Percentiles rank a stretch among this genome's conserved stretches.
phyloP scores from a whole-genome alignment of 1,140 invertebrate genomes.

The Adelges cooleyi region DNA sequence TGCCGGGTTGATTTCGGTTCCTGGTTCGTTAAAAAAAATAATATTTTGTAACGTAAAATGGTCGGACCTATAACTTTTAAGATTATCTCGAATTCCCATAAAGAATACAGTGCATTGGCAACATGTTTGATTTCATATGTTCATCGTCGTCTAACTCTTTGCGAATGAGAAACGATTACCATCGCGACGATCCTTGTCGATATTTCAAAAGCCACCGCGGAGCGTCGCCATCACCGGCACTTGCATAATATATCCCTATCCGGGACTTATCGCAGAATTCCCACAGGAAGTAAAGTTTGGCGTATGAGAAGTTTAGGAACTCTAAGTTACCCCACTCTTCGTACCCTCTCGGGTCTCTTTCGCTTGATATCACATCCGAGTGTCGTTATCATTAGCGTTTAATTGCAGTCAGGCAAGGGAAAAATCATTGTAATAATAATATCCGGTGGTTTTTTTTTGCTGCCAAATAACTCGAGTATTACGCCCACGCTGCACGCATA shows the following conservation, averaged over 20 bases:
- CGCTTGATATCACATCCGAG: slow-evolving; percentile 27
- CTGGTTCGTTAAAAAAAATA: background rate
- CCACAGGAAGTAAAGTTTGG: slow-evolving; percentile 18
- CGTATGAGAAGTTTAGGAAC: slow-evolving; percentile 18
- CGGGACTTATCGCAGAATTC: slow-evolving; percentile 22
- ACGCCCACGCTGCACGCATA: background rate
- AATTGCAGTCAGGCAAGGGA: background rate
- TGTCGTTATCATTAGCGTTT: slow-evolving; percentile 26
- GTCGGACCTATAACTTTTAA: background rate
- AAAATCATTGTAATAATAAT: background rate
- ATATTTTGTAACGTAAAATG: background rate
- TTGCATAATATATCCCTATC: background rate
- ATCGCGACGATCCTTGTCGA: slow-evolving; percentile 10
- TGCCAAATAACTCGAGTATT: background rate
- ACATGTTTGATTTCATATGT: no score
- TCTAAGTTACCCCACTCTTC: background rate
- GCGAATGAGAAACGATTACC: no score
- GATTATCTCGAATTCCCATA: background rate
- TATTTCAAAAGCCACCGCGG: slow-evolving; percentile 16
- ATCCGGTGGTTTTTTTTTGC: no score
- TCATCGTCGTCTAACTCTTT: no score
- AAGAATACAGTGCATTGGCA: no score
- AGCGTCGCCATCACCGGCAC: slow-evolving; percentile 12
- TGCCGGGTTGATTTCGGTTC: slow-evolving; percentile 13
- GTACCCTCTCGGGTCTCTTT: background rate